These are phyloP conservation scores for Phengaris arion DNA, from an alignment of 2,888 invertebrate genomes.

Conservation along the genomic window DNA sequence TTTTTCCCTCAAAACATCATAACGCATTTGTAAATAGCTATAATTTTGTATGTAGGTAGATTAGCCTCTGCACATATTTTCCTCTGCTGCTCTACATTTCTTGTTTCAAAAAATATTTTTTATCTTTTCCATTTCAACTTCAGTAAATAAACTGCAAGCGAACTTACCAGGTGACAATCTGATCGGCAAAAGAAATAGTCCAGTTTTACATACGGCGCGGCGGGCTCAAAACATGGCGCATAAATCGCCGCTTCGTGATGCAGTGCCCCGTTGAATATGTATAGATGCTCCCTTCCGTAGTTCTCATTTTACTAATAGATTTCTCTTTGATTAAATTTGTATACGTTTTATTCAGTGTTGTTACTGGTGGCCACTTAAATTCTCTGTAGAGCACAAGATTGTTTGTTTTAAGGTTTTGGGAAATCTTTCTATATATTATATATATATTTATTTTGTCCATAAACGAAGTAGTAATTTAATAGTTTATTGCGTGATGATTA, in stretches of 20 bases:
- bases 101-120: background rate
- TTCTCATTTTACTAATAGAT: conserved; percentile 81
- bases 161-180: conserved; percentile 61
- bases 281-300: conserved; percentile 79
- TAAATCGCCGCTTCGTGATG: conserved; percentile 79
- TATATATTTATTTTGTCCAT: background rate
- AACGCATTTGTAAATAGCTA: too few species aligned
- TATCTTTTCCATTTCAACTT: background rate
- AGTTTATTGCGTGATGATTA: background rate
- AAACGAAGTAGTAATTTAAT: background rate
- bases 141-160: conserved; percentile 31
- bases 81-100: background rate
- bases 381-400: conserved; percentile 38
- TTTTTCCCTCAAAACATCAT: too few species aligned
- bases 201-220: conserved; percentile 75
- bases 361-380: conserved; percentile 64
- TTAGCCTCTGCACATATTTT: too few species aligned
- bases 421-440: background rate
- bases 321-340: conserved; percentile 80
- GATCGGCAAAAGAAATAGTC: conserved; percentile 69
- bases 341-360: conserved; percentile 74
- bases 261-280: conserved; percentile 79
- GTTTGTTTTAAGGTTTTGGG: conserved; percentile 11
- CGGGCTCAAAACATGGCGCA: conserved; percentile 72
- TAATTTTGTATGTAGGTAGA: too few species aligned